Evolutionary conservation across 2,888 invertebrate genomes (phyloP).

Genomic region (Eutolmus rufibarbis): DNA sequence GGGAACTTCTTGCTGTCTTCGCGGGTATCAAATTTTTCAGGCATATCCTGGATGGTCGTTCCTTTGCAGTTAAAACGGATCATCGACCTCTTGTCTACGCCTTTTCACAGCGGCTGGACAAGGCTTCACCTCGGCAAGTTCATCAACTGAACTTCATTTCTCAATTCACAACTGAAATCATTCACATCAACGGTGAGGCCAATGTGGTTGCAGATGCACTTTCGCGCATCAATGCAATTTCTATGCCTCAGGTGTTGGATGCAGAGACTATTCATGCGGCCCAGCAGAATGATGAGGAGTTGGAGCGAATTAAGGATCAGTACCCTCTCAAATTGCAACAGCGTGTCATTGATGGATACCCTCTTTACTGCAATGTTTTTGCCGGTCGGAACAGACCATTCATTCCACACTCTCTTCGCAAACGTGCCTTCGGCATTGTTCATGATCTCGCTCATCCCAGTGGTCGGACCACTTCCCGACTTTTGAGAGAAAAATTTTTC

Average conservation of each 20-base stretch:
- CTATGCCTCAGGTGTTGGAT: not conserved
- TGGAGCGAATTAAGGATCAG: not conserved
- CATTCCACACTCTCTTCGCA: not conserved
- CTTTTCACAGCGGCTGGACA: not conserved
- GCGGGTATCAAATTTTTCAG: constrained; percentile 46
- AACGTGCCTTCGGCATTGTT: no score
- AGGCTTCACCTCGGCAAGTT: not conserved
- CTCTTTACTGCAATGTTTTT: not conserved
- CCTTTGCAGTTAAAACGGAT: constrained; percentile 23
- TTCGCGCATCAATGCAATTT: not conserved
- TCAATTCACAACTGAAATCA: constrained; percentile 14
- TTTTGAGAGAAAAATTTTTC: not conserved
- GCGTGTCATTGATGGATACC: no score
- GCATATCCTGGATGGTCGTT: constrained; percentile 44
- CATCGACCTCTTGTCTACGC: not conserved
- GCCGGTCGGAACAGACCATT: constrained; percentile 1
- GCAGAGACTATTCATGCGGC: not conserved
- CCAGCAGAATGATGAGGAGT: not conserved
- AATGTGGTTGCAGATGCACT: no score
- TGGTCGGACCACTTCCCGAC: not conserved
- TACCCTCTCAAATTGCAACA: no score
- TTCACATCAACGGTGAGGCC: not conserved
- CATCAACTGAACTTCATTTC: not conserved
- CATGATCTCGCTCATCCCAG: not conserved
- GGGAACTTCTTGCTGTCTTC: constrained; percentile 59